Evolutionary conservation across 2,888 invertebrate species (phyloP), one percentile per base, ranked within the genome.

Genomic region (Maniola hyperantus): DNA sequence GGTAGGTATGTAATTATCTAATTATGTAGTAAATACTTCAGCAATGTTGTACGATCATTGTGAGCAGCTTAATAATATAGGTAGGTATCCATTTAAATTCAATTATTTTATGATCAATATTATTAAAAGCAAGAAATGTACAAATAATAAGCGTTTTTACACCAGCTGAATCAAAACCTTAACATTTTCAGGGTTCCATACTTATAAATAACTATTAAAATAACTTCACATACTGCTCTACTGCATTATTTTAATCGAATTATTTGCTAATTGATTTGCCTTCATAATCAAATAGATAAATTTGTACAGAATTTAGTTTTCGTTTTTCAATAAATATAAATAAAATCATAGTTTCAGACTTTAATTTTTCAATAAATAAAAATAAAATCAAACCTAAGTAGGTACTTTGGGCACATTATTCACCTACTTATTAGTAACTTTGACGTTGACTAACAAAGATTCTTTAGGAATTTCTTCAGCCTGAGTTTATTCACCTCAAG

Each of bases 91-190:
- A 50, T 64, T 66, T 60, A 55, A 66, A 44, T 55, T 64, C 55
- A 51, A 64, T 69, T 66, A 62, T 51, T 57, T 58, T 55, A 60
- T 50, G 42, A 69, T 60, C 68, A 48, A 60, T 64, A 44, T 34
- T 57, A 50, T 60, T 36, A 57, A 69, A 64, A 65, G 55, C 34
- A 26, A 53, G 11, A 68, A 68, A 53, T 55, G 55, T 59, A 42
- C 46, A n/a, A 18, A 55, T 60, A 51, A 63, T 69, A 60, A 66
- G 55, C 44, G 36, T 64, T 69, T 64, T 66, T 69, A 64, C 66
- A 66, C 67, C 33, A 42, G 11, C 39, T 66, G 15, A 51, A 42
- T 65, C 50, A 10, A 7, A 10, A 48, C 55, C 20, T 8, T 65
- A 50, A 50, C 20, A 39, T 18, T 60, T 51, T 57, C 57, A 65